phyloP scores from a whole-genome alignment of 2,888 invertebrate genomes.

The Eurois occulta region DNA sequence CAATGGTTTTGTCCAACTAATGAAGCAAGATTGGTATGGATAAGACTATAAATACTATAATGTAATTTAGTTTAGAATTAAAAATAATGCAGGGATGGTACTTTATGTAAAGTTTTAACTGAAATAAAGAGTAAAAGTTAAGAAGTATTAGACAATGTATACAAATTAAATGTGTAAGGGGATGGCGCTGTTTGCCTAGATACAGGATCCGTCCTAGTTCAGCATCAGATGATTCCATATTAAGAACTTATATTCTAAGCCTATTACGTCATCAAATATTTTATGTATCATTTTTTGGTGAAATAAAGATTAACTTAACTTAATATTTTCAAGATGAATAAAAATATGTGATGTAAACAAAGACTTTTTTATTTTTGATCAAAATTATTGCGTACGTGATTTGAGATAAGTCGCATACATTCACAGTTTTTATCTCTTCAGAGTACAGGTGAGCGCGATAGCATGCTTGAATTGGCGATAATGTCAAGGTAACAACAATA shows the following conservation, averaged over 20 bases:
- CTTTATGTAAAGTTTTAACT: neutral
- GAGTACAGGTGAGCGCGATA: constrained; percentile 27
- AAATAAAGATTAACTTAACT: too few relatives aligned
- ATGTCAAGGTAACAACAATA: constrained; percentile 26
- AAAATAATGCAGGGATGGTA: neutral
- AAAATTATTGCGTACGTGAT: constrained; percentile 29
- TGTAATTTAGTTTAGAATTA: neutral
- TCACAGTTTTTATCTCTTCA: constrained; percentile 39
- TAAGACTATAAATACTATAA: constrained; percentile 53
- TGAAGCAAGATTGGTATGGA: constrained; percentile 78
- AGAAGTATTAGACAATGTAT: neutral
- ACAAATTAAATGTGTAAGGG: too few relatives aligned
- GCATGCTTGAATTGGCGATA: constrained; percentile 27
- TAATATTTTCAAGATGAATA: neutral
- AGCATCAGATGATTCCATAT: too few relatives aligned
- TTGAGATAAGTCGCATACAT: constrained; percentile 35
- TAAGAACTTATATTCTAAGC: too few relatives aligned
- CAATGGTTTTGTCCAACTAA: constrained; percentile 88
- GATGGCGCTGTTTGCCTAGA: too few relatives aligned
- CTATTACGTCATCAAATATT: too few relatives aligned
- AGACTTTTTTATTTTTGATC: constrained; percentile 23
- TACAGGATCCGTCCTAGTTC: too few relatives aligned
- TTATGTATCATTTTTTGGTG: too few relatives aligned
- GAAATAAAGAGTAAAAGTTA: constrained; percentile 1
- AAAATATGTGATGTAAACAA: constrained; percentile 7